These are phyloP conservation scores for Tor tambroides DNA, from an alignment of 2,113 vertebrate genomes.

Conservation along the genomic window DNA sequence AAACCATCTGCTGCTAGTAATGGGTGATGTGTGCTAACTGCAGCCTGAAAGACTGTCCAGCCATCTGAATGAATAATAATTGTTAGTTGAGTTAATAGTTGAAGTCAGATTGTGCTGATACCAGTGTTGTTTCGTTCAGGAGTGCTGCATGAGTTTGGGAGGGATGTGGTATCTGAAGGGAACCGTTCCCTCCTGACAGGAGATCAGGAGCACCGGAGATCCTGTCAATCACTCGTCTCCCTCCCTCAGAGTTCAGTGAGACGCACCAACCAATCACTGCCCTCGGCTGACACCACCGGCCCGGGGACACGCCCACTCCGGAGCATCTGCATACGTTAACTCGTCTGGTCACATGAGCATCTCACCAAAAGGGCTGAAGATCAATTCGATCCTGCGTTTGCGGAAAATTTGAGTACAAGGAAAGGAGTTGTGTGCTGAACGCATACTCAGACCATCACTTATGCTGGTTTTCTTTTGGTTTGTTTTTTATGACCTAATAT, in stretches of 20 bases:
- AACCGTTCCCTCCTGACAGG: slow-evolving; percentile 91
- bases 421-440: slow-evolving; percentile 45
- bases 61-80: too few species aligned
- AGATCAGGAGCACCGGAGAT: slow-evolving; percentile 54
- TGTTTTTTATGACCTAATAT: slow-evolving; percentile 42
- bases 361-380: slow-evolving; percentile 55
- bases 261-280: slow-evolving; percentile 64
- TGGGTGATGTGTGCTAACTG: too few species aligned
- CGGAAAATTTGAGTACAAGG: background rate
- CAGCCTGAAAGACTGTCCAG: too few species aligned
- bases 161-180: slow-evolving; percentile 99
- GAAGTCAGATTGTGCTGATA: background rate
- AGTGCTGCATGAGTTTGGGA: slow-evolving; percentile 91
- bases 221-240: background rate
- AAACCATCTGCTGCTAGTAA: too few species aligned
- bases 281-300: slow-evolving; percentile 15
- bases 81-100: too few species aligned
- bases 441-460: slow-evolving; percentile 34
- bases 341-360: slow-evolving; percentile 24
- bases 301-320: background rate
- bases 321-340: slow-evolving; percentile 52
- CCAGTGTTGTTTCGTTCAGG: slow-evolving; percentile 72
- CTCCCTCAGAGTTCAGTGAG: background rate
- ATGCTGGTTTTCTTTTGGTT: slow-evolving; percentile 25
- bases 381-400: slow-evolving; percentile 3